Evolutionary conservation across 2,888 invertebrate genomes (phyloP), one percentile per base, ranked within the genome.

Genomic region (Drosophila nr. medialis): DNA sequence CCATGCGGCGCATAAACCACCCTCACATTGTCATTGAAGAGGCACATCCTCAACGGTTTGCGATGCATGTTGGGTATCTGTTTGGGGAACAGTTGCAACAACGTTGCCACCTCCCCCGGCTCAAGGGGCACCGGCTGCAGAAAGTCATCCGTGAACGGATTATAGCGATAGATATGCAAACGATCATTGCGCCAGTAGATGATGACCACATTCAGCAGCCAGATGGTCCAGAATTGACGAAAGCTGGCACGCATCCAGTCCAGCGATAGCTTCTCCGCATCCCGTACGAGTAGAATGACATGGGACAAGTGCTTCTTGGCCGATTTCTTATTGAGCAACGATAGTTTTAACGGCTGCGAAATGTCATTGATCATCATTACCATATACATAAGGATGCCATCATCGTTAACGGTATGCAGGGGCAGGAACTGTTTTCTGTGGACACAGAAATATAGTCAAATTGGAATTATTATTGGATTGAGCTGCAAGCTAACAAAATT

Each of bases 121-220:
- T 58, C 30, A 8, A 80, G 49, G 0, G 71, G 38, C 1, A 92
- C 75, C 40, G 84, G 71, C 30, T 94, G 93, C 48, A 90, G 88
- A 42, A 94, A 92, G 77, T 93, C 81, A 30, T 93, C 82, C 0
- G 92, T 89, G 71, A 94, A 95, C 1, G 94, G 94, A 80, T 94
- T 94, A 74, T 94, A 95, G 0, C 93, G 93, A 73, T 93, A 95
- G 60, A 94, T 92, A 77, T 92, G 93, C 30, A 94, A 83, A 3
- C 91, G 84, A 11, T 91, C 64, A 4, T 79, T 36, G 0, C 83
- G 80, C 86, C 87, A 90, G 36, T 80, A 93, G 15, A 92, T 77
- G 4, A 93, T 86, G 10, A 91, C 91, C 7, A 91, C 89, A 78
- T 95, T 95, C 0, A 95, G 92, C 11, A 95, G 91, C 90, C 94